Evolutionary conservation across 2,888 invertebrate genomes (phyloP).

Genomic region (Hyles lineata): DNA sequence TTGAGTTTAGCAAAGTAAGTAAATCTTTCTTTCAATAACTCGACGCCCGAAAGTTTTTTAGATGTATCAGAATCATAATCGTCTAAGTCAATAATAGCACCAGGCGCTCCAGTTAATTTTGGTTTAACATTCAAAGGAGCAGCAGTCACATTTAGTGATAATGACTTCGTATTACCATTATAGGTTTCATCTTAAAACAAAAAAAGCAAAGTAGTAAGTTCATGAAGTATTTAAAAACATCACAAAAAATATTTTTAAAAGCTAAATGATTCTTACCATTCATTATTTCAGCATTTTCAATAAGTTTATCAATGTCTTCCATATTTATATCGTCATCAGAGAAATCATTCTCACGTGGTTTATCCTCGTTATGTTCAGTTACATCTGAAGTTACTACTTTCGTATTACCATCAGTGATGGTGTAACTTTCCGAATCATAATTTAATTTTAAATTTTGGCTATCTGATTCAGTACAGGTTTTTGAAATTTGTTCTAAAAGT

Average conservation of each 20-base stretch:
- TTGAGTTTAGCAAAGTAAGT: constrained; percentile 86
- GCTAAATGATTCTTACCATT: constrained; percentile 49
- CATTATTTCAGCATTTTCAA: constrained; percentile 68
- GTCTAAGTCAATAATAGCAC: constrained; percentile 76
- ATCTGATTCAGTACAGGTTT: constrained; percentile 41
- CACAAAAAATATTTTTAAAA: too few relatives aligned
- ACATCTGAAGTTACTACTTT: constrained; percentile 1
- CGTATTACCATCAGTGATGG: background rate
- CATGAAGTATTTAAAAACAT: background rate
- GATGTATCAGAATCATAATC: constrained; percentile 47
- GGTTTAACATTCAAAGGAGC: constrained; percentile 62
- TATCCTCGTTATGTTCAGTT: constrained; percentile 33
- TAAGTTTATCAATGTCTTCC: constrained; percentile 70
- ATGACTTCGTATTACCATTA: constrained; percentile 44
- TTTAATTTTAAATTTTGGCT: constrained; percentile 58
- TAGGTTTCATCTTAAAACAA: constrained; percentile 47
- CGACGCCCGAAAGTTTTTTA: constrained; percentile 84
- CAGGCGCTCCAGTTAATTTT: constrained; percentile 80
- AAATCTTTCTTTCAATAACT: constrained; percentile 89
- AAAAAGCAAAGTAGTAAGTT: background rate
- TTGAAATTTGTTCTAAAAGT: background rate
- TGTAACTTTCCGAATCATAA: constrained; percentile 56
- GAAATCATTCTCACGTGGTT: constrained; percentile 53
- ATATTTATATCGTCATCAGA: constrained; percentile 70
- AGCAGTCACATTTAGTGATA: constrained; percentile 50